These are phyloP conservation scores for Etia nguti DNA, from an alignment of 2,113 vertebrate genomes.

Conservation along the genomic window DNA sequence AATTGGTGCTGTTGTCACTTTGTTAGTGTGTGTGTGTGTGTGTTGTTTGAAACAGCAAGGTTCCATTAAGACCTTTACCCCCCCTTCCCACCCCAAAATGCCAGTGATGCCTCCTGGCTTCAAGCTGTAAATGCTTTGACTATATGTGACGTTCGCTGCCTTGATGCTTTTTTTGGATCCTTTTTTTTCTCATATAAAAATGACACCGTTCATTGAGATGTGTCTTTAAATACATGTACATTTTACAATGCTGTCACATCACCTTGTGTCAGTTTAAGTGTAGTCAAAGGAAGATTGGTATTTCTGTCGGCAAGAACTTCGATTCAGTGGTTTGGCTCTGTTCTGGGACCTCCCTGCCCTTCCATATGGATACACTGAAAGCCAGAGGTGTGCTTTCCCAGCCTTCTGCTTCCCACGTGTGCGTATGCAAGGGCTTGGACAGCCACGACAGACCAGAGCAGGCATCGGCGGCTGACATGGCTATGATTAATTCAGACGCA, in stretches of 20 bases:
- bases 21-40: neutral
- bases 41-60: conserved; percentile 1
- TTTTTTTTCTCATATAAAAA: neutral
- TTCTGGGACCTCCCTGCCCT: neutral
- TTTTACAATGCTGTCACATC: neutral
- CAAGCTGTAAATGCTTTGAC: conserved; percentile 3
- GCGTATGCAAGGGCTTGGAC: neutral
- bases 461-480: neutral
- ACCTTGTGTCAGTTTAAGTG: neutral
- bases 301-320: neutral
- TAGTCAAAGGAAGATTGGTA: neutral
- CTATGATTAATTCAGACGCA: neutral
- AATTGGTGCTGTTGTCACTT: neutral
- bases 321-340: neutral
- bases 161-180: neutral
- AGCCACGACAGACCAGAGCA: neutral
- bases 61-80: conserved; percentile 48
- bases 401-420: neutral
- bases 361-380: neutral
- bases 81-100: conserved; percentile 29
- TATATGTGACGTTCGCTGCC: neutral
- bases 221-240: neutral
- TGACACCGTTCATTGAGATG: neutral
- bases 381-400: neutral
- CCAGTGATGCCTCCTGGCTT: conserved; percentile 48